A percentile compares a stretch with the other conserved stretches of the same genome.
These are phyloP conservation scores for Nephrocerus scutellatus DNA, from an alignment of 2,888 invertebrate genomes.

Conservation along the genomic window DNA sequence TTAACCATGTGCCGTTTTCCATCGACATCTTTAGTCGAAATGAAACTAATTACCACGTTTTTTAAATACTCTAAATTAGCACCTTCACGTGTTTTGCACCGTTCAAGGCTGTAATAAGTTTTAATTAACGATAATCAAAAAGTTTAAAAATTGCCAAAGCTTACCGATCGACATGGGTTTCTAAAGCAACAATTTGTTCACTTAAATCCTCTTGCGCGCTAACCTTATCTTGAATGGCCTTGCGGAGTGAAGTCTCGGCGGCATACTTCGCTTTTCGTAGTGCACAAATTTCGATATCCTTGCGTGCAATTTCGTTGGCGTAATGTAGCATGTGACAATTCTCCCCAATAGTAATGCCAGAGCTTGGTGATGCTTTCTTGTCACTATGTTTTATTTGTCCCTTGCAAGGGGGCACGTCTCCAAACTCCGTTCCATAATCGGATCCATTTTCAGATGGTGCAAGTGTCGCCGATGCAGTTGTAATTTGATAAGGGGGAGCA, in stretches of 20 bases:
- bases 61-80: slow-evolving; percentile 86
- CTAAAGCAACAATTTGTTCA: slow-evolving; percentile 50
- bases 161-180: slow-evolving; percentile 59
- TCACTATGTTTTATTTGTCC: no score
- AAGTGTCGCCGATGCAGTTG: slow-evolving; percentile 19
- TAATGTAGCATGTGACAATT: slow-evolving; percentile 74
- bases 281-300: slow-evolving; percentile 68
- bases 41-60: slow-evolving; percentile 78
- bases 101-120: slow-evolving; percentile 52
- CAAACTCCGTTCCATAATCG: background rate
- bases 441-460: background rate
- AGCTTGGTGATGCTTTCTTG: no score
- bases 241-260: slow-evolving; percentile 52
- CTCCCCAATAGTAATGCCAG: slow-evolving; percentile 46
- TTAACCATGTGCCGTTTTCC: slow-evolving; percentile 78
- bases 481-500: slow-evolving; percentile 46
- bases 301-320: slow-evolving; percentile 72
- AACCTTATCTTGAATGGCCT: slow-evolving; percentile 53
- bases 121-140: background rate
- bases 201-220: slow-evolving; percentile 51
- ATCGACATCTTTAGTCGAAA: slow-evolving; percentile 61
- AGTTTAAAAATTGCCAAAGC: slow-evolving; percentile 1
- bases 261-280: slow-evolving; percentile 66
- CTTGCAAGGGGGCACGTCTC: slow-evolving; percentile 5
- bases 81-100: slow-evolving; percentile 72